phyloP scores from a whole-genome alignment of 2,888 invertebrate genomes.

The Odiellus spinosus region DNA sequence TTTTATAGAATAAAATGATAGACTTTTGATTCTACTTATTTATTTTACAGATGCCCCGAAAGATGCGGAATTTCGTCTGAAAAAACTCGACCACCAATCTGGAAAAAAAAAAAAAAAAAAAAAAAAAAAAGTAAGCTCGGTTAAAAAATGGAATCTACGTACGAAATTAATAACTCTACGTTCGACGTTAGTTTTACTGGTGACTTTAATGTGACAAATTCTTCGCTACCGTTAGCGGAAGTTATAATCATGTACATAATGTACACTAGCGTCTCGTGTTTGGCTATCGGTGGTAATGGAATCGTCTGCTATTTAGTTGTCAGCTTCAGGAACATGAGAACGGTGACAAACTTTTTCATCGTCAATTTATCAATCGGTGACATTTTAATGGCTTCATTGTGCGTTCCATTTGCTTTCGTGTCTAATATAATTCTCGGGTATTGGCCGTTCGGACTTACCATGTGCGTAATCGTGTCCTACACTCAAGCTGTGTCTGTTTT shows the following conservation, averaged over 20 bases:
- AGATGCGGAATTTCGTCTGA: too few species aligned
- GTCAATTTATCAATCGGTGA: slow-evolving; percentile 71
- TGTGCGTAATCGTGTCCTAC: slow-evolving; percentile 70
- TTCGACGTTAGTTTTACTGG: too few species aligned
- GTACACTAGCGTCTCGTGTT: slow-evolving; percentile 32
- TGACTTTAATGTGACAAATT: too few species aligned
- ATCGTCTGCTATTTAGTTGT: slow-evolving; percentile 70
- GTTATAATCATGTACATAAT: slow-evolving; percentile 28
- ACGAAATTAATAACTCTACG: too few species aligned
- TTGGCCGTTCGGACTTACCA: slow-evolving; percentile 70
- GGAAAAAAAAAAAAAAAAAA: too few species aligned
- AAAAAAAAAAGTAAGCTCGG: too few species aligned
- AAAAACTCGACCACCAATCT: too few species aligned
- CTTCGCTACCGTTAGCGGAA: too few species aligned
- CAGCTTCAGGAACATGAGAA: slow-evolving; percentile 67
- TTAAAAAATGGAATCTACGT: too few species aligned
- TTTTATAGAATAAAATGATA: too few species aligned
- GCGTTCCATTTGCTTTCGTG: slow-evolving; percentile 77
- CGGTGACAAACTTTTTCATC: slow-evolving; percentile 82
- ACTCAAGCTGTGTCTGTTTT: slow-evolving; percentile 40
- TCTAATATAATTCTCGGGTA: slow-evolving; percentile 57
- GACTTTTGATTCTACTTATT: too few species aligned
- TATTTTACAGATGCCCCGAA: too few species aligned
- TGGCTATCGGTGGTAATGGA: slow-evolving; percentile 35
- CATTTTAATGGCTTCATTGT: slow-evolving; percentile 72